A percentile compares a stretch with the other conserved stretches of the same genome.
Evolutionary conservation across 1,140 invertebrate species (phyloP).

Genomic region (Tetragnatha versicolor): DNA sequence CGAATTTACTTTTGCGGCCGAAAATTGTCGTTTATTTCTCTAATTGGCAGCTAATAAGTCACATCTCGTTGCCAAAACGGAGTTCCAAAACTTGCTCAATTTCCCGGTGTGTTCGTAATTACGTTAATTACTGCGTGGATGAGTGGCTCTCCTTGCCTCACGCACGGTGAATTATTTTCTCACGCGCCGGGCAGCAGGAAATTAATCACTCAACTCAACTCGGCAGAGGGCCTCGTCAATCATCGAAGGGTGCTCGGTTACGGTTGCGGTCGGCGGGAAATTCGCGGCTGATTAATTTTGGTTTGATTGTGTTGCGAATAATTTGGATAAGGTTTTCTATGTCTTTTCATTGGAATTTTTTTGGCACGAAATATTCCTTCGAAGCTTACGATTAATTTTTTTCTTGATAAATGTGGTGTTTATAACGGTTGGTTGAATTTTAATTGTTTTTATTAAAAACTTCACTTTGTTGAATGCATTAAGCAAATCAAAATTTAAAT

Average conservation of each 20-base stretch:
- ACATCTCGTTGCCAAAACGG: conserved; percentile 15
- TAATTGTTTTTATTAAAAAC: too few species aligned
- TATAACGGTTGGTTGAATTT: too few species aligned
- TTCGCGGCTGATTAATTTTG: too few species aligned
- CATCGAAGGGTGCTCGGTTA: neutral
- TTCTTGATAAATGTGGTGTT: too few species aligned
- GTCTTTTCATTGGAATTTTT: too few species aligned
- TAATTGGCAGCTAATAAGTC: conserved; percentile 21
- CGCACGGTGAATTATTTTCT: conserved; percentile 35
- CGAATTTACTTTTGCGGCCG: neutral
- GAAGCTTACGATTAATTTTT: too few species aligned
- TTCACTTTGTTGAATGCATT: too few species aligned
- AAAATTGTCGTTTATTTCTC: neutral
- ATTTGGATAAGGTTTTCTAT: too few species aligned
- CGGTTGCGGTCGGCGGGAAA: neutral
- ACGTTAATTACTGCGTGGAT: conserved; percentile 35
- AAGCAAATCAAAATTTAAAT: too few species aligned
- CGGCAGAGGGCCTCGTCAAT: conserved; percentile 6
- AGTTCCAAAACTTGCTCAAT: neutral
- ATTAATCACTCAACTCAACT: conserved; percentile 31
- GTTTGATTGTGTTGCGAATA: too few species aligned
- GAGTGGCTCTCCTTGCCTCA: conserved; percentile 15
- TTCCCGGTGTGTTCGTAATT: neutral
- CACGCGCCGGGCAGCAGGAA: conserved; percentile 5
- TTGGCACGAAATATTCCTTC: too few species aligned